Base-by-base conservation (phyloP, 1,140 invertebrate species). In the Philopotamus ludificatus region DNA sequence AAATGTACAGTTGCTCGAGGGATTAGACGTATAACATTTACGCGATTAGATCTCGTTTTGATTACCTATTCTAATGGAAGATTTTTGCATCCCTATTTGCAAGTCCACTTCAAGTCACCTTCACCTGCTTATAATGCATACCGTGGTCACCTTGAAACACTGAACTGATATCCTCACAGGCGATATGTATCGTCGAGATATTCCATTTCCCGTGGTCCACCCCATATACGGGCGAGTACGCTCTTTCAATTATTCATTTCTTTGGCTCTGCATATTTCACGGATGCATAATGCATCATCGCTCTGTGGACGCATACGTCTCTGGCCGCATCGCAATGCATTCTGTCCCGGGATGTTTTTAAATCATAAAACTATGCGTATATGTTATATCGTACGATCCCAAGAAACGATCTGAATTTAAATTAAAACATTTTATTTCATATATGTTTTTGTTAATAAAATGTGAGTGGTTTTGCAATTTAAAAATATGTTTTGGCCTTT, bases 61-160 rank as follows among this genome's bases (percentile, higher is more conserved):
- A 18, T 44, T 12, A 18, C 20, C 42, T 44, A 12, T 3, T 44
- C 42, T 44, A 44, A 18, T 44, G 42, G 20, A 12, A 44, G n/a
- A 18, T 18, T 15, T 44, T n/a, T n/a, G n/a, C n/a, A n/a, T n/a
- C n/a, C n/a, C n/a, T n/a, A n/a, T n/a, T n/a, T n/a, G n/a, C n/a
- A n/a, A n/a, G n/a, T n/a, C n/a, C n/a, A n/a, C n/a, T n/a, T n/a
- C n/a, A 44, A 21, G 47, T 50, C 47, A 50, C 47, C 47, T 50
- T 50, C 47, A 50, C 15, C 47, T 50, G 47, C 10, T 21, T 12
- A 34, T 34, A 34, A 7, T 34, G 12, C 4, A 10, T 9, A 21
- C 21, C 47, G 42, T 44, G 47, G 47, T 50, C 47, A 50, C 47
- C 47, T 50, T 50, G 47, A 50, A 50, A 50, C 47, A 50, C 47